Percentiles rank a stretch among this genome's conserved stretches.
phyloP scores from a whole-genome alignment of 2,113 vertebrate species.

The Arvicanthis niloticus region DNA sequence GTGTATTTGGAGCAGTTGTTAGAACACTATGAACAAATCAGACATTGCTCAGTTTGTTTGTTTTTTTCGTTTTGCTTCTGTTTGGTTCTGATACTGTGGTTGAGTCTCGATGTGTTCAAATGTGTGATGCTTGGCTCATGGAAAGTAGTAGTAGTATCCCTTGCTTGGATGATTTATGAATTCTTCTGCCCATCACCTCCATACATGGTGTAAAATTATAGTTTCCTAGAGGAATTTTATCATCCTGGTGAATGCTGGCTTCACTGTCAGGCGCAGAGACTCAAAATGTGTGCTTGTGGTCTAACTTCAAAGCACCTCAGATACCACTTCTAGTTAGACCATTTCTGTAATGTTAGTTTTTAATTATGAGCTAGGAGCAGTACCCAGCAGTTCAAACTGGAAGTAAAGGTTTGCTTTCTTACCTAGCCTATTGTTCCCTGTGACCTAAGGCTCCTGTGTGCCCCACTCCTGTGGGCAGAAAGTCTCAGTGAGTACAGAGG shows the following conservation, averaged over 20 bases:
- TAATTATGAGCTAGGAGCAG: background rate
- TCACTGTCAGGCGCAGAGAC: conserved; percentile 20
- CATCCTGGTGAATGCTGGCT: background rate
- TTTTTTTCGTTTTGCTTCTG: background rate
- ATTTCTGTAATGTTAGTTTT: background rate
- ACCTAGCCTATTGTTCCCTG: background rate
- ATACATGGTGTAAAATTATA: conserved; percentile 4
- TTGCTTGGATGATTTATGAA: conserved; percentile 27
- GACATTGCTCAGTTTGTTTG: background rate
- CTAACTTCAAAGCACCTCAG: background rate
- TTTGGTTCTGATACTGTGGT: conserved; percentile 5
- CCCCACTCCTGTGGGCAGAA: background rate
- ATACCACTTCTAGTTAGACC: background rate
- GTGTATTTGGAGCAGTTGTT: background rate
- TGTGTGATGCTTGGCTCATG: background rate
- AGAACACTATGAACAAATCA: conserved; percentile 9
- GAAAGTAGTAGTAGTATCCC: conserved; percentile 27
- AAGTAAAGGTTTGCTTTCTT: background rate
- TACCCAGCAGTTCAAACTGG: conserved; percentile 1
- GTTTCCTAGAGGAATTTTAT: background rate
- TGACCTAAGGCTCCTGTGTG: background rate
- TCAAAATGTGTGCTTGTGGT: background rate
- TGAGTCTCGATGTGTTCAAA: conserved; percentile 34
- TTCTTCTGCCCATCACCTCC: conserved; percentile 2
- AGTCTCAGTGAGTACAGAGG: background rate